Conservation (phyloP, 2,113 vertebrate species). For the Entomyzon cyanotis region DNA sequence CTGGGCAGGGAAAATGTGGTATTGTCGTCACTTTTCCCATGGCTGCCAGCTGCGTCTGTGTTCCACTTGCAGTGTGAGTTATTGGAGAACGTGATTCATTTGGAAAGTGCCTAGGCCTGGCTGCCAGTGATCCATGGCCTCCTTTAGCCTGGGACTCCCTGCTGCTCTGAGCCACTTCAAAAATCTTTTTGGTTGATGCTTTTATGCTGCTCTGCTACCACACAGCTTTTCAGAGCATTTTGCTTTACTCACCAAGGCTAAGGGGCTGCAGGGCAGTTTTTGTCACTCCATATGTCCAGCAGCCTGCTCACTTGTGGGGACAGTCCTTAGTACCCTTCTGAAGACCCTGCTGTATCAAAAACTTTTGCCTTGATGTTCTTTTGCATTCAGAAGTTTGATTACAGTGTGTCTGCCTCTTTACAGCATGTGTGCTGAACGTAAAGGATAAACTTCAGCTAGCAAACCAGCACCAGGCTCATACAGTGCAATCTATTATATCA, state of each 20-base stretch:
- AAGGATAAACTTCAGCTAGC: neutral
- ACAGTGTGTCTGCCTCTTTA: neutral
- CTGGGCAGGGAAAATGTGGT: neutral
- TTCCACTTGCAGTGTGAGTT: neutral
- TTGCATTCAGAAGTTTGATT: neutral
- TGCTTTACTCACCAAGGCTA: neutral
- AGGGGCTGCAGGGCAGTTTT: neutral
- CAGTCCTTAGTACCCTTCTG: neutral
- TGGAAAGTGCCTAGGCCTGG: rapidly evolving
- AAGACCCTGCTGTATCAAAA: neutral
- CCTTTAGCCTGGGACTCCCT: neutral
- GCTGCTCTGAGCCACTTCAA: neutral
- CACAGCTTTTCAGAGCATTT: neutral
- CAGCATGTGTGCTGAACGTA: neutral
- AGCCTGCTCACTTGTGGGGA: rapidly evolving
- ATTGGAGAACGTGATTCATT: neutral
- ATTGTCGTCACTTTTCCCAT: rapidly evolving
- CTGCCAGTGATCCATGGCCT: neutral
- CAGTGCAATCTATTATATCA: neutral
- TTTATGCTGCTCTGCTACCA: neutral
- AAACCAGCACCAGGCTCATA: neutral
- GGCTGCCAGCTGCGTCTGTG: neutral
- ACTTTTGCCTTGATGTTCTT: neutral
- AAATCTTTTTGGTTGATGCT: neutral
- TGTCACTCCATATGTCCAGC: rapidly evolving